Percentiles rank a stretch among this genome's conserved stretches.
These are phyloP conservation scores for Falco berigora DNA, from an alignment of 2,797 vertebrate species.

Conservation along the genomic window DNA sequence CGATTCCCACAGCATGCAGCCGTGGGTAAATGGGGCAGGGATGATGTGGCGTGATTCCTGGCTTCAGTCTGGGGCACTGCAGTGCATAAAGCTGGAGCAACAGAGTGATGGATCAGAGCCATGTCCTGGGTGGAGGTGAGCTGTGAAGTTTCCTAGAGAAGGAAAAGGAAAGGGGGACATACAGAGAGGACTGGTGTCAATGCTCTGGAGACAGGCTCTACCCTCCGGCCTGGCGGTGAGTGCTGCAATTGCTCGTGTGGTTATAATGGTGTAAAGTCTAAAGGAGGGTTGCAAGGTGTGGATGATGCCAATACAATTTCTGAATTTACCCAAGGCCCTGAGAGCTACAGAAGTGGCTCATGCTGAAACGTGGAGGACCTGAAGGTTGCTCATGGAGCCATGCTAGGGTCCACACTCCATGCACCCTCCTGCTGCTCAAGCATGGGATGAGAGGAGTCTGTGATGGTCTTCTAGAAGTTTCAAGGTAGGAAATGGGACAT, in stretches of 20 bases:
- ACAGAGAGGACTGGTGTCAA: neutral
- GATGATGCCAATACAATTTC: neutral
- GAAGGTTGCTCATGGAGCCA: neutral
- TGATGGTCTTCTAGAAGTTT: neutral
- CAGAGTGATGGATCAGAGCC: neutral
- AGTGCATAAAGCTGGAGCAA: neutral
- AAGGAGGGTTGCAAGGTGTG: neutral
- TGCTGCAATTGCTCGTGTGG: fast-evolving
- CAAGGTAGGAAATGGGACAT: neutral
- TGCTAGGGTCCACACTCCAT: neutral
- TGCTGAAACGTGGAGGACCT: neutral
- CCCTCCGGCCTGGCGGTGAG: neutral
- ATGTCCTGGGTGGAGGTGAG: neutral
- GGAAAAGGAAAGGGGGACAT: neutral
- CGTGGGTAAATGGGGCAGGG: neutral
- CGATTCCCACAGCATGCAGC: neutral
- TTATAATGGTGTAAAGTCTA: neutral
- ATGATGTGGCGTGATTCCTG: neutral
- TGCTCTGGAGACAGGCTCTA: neutral
- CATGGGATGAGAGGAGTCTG: neutral
- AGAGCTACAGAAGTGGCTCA: neutral
- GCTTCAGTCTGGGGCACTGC: neutral
- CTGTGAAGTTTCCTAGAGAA: neutral
- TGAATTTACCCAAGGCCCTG: neutral
- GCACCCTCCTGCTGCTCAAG: neutral